These are phyloP conservation scores for Hartigia nigra DNA, from an alignment of 2,888 invertebrate genomes.

Conservation along the genomic window DNA sequence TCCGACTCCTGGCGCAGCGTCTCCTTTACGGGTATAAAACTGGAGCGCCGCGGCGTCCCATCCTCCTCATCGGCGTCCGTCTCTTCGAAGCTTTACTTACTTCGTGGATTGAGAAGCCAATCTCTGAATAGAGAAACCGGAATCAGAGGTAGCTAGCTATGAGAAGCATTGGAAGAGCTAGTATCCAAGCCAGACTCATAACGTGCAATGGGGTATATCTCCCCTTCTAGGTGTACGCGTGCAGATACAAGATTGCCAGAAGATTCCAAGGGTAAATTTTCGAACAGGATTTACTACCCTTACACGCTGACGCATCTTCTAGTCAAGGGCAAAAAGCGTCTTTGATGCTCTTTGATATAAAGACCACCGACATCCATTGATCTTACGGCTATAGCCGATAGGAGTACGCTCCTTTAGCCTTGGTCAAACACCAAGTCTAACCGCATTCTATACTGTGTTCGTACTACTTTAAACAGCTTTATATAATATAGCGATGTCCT, in stretches of 20 bases:
- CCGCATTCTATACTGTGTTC: background rate
- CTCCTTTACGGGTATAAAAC: background rate
- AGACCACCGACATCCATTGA: conserved; percentile 34
- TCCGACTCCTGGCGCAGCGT: background rate
- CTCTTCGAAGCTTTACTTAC: conserved; percentile 1
- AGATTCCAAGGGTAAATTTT: background rate
- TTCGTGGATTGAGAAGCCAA: conserved; percentile 24
- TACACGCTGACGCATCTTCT: conserved; percentile 8
- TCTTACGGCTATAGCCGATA: conserved; percentile 35
- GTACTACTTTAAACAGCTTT: background rate
- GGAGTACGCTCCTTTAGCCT: conserved; percentile 28
- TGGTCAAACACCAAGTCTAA: conserved; percentile 35
- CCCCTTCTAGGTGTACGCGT: background rate
- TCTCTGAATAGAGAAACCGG: conserved; percentile 30
- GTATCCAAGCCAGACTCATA: background rate
- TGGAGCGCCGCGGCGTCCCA: conserved; percentile 1
- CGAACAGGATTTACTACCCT: conserved; percentile 2
- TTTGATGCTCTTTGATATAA: conserved; percentile 41
- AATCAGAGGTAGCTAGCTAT: conserved; percentile 22
- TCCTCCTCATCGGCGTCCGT: background rate
- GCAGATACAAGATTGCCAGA: background rate
- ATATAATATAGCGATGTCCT: background rate
- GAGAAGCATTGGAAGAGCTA: background rate
- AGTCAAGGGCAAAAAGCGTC: conserved; percentile 32
- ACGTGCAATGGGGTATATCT: background rate